Conservation (phyloP, 2,113 vertebrate genomes). For the Sylvia atricapilla region DNA sequence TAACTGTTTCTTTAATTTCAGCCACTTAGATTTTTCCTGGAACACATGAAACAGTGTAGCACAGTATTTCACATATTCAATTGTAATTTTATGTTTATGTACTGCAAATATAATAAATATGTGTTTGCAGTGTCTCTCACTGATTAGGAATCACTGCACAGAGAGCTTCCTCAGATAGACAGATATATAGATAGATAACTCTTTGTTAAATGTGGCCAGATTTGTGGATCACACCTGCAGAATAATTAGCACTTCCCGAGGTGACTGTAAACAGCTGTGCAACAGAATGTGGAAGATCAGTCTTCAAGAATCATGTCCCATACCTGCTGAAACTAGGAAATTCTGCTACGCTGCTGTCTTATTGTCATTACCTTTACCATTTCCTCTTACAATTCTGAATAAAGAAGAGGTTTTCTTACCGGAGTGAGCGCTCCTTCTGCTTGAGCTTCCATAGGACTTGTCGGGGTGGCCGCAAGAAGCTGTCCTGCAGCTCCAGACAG, state of each 20-base stretch:
- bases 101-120: not conserved
- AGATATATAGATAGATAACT: not conserved
- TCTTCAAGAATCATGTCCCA: not conserved
- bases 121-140: not conserved
- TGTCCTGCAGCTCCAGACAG: constrained; percentile 76
- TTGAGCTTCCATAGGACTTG: constrained; percentile 91
- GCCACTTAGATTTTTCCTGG: not conserved
- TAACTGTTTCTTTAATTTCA: not conserved
- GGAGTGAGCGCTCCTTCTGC: constrained; percentile 91
- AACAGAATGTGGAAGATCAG: not conserved
- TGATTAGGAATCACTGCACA: not conserved
- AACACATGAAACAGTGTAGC: not conserved
- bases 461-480: constrained; percentile 83
- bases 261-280: not conserved
- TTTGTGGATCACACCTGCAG: not conserved
- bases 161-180: not conserved
- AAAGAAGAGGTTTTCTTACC: constrained; percentile 75
- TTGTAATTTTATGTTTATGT: not conserved
- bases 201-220: not conserved
- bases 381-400: not conserved
- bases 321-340: not conserved
- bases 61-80: not conserved
- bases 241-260: not conserved
- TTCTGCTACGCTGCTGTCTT: not conserved
- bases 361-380: not conserved